A percentile compares a stretch with the other conserved stretches of the same genome.
Evolutionary conservation across 2,888 invertebrate genomes (phyloP).

Genomic region (Metallyticus violacea): DNA sequence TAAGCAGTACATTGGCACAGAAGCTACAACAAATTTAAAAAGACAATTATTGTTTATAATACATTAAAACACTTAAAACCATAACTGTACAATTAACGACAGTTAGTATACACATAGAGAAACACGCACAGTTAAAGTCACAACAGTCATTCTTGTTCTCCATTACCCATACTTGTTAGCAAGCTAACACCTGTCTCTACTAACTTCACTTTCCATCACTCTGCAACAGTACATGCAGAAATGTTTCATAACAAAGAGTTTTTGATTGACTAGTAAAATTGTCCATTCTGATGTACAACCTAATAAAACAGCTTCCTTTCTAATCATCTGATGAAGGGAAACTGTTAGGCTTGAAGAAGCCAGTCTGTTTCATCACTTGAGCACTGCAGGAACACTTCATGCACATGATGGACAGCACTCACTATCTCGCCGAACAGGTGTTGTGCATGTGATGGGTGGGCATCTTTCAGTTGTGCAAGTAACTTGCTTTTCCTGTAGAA

Average conservation of each 20-base stretch:
- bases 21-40: conserved; percentile 10
- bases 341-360: background rate
- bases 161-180: too few relatives aligned
- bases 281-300: background rate
- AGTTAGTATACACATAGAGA: conserved; percentile 13
- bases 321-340: background rate
- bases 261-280: conserved; percentile 4
- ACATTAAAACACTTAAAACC: conserved; percentile 21
- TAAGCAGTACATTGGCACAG: conserved; percentile 13
- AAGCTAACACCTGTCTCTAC: background rate
- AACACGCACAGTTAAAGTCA: conserved; percentile 11
- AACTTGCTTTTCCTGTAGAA: conserved; percentile 45
- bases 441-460: conserved; percentile 44
- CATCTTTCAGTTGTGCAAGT: conserved; percentile 50
- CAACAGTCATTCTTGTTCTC: background rate
- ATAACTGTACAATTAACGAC: conserved; percentile 14
- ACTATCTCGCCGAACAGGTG: conserved; percentile 44
- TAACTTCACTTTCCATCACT: background rate
- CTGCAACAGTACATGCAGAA: too few relatives aligned
- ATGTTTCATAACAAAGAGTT: background rate
- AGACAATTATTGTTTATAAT: conserved; percentile 19
- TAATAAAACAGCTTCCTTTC: background rate
- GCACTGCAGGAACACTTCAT: conserved; percentile 6
- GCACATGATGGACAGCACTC: conserved; percentile 50
- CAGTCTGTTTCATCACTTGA: background rate